These are phyloP conservation scores for Pelecanoides urinatrix DNA, from an alignment of 2,113 vertebrate species.

Conservation along the genomic window DNA sequence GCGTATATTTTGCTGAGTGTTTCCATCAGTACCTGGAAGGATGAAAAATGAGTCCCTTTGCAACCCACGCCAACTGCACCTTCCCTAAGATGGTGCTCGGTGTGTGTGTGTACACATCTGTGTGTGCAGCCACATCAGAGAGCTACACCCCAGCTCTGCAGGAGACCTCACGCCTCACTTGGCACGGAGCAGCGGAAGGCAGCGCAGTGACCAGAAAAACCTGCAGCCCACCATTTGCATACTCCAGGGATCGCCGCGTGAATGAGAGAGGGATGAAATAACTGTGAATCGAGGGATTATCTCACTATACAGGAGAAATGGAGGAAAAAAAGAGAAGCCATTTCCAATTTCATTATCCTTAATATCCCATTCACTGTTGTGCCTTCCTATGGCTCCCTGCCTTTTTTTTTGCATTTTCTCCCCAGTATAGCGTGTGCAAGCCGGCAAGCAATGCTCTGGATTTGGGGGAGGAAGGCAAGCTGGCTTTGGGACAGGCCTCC, in stretches of 20 bases:
- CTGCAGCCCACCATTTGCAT: not conserved
- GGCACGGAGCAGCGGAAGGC: not conserved
- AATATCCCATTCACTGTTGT: not conserved
- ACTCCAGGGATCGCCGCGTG: not conserved
- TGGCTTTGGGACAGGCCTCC: not conserved
- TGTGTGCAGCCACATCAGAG: not conserved
- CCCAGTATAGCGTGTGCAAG: not conserved
- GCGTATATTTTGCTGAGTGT: not conserved
- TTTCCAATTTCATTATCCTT: not conserved
- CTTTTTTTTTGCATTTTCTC: not conserved
- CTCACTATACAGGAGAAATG: not conserved
- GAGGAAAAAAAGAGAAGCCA: not conserved
- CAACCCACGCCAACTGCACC: not conserved
- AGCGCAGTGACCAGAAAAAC: not conserved
- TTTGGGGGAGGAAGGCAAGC: not conserved
- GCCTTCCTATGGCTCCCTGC: not conserved
- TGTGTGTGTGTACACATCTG: rapidly evolving
- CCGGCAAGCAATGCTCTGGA: not conserved
- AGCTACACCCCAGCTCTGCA: not conserved
- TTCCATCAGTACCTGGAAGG: not conserved
- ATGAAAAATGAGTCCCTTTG: not conserved
- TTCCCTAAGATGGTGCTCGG: not conserved
- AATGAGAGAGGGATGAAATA: not conserved
- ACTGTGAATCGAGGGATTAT: not conserved
- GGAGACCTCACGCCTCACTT: not conserved